Evolutionary conservation across 2,113 vertebrate species (phyloP).

Genomic region (Gobius niger): DNA sequence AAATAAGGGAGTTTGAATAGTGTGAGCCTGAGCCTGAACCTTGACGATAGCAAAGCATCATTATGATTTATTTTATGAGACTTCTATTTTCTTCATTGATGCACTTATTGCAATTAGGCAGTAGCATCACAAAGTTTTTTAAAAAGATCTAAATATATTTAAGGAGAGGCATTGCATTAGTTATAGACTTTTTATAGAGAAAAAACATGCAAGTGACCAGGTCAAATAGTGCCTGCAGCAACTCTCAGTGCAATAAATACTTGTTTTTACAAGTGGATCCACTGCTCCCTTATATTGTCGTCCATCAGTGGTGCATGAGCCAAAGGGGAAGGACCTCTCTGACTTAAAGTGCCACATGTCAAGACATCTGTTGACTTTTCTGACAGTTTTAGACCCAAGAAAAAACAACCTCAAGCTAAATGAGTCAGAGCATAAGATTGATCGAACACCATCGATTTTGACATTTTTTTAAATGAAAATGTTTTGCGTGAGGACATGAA

Average conservation of each 20-base stretch:
- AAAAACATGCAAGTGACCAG: constrained; percentile 43
- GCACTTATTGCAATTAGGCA: too few species aligned
- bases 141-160: too few species aligned
- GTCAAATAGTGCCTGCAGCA: constrained; percentile 45
- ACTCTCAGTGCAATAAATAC: constrained; percentile 58
- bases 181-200: constrained; percentile 26
- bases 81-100: too few species aligned
- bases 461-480: neutral
- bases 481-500: constrained; percentile 12
- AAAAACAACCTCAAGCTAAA: neutral
- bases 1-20: too few species aligned
- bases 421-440: neutral
- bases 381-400: neutral
- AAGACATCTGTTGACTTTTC: constrained; percentile 8
- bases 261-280: constrained; percentile 58
- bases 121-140: too few species aligned
- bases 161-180: too few species aligned
- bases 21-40: too few species aligned
- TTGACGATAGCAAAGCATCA: too few species aligned
- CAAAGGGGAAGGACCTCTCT: constrained; percentile 21
- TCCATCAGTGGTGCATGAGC: constrained; percentile 30
- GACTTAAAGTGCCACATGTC: constrained; percentile 23
- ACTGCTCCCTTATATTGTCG: constrained; percentile 29
- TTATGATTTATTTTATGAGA: too few species aligned
- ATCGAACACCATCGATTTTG: too few species aligned